Conservation (phyloP, 2,888 invertebrate genomes). For the Drosophila longiperda region DNA sequence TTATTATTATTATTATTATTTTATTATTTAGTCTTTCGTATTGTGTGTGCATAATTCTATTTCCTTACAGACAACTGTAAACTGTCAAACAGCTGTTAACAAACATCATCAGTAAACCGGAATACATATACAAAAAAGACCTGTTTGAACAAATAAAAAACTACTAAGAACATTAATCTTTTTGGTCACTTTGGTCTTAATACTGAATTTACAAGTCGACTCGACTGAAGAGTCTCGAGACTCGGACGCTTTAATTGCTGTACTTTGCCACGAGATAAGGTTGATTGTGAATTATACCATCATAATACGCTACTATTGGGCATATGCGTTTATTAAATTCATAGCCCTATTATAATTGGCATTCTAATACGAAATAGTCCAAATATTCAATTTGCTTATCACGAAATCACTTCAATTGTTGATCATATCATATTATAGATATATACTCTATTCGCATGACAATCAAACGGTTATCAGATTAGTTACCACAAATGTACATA, state of each 20-base stretch:
- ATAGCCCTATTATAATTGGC: slow-evolving; percentile 23
- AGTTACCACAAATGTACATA: neutral
- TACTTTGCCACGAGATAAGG: slow-evolving; percentile 17
- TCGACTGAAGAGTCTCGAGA: neutral
- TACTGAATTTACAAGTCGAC: slow-evolving; percentile 5
- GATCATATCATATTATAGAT: neutral
- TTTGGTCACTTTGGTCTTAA: neutral
- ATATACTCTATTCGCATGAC: neutral
- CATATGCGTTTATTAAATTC: slow-evolving; percentile 33
- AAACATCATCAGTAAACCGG: neutral
- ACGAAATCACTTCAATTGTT: slow-evolving; percentile 20
- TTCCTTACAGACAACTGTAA: slow-evolving; percentile 1
- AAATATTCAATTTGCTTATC: slow-evolving; percentile 20
- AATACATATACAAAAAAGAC: neutral
- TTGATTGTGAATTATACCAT: slow-evolving; percentile 16
- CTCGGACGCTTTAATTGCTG: neutral
- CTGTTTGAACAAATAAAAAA: neutral
- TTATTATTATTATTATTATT: too few relatives aligned
- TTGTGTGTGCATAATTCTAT: neutral
- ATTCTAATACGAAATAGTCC: neutral
- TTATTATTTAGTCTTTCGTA: neutral
- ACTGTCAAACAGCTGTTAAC: too few relatives aligned
- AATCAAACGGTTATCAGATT: neutral
- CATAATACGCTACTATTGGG: neutral
- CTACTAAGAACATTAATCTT: neutral